Evolutionary conservation across 1,140 invertebrate genomes (phyloP).

Genomic region (Drosophila albomicans): DNA sequence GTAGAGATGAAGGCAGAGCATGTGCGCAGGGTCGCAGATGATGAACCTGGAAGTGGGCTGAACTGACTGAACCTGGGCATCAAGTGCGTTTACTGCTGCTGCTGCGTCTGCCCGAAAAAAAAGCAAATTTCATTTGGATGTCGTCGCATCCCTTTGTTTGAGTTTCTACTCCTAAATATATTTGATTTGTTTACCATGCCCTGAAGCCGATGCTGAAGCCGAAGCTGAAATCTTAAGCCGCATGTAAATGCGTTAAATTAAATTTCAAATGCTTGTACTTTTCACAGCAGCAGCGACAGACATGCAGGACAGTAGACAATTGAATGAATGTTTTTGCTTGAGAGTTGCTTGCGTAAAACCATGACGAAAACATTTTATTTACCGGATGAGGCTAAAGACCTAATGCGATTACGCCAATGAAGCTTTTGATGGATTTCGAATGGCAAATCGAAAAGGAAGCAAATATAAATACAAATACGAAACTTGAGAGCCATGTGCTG

Average conservation of each 20-base stretch:
- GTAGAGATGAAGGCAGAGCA: slow-evolving; percentile 20
- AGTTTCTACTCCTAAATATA: slow-evolving; percentile 78
- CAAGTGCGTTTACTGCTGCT: slow-evolving; percentile 29
- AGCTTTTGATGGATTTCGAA: slow-evolving; percentile 36
- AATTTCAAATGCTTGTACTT: slow-evolving; percentile 80
- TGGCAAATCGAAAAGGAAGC: background rate
- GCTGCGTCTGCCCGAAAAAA: slow-evolving; percentile 24
- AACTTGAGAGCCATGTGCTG: slow-evolving; percentile 2
- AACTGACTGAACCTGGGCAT: slow-evolving; percentile 9
- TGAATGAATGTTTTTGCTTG: slow-evolving; percentile 24
- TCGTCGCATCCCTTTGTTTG: slow-evolving; percentile 72
- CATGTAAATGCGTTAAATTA: slow-evolving; percentile 84
- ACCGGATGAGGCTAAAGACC: slow-evolving; percentile 53
- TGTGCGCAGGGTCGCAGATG: slow-evolving; percentile 68
- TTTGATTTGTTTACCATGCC: slow-evolving; percentile 81
- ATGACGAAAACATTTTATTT: slow-evolving; percentile 53
- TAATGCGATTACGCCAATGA: slow-evolving; percentile 72
- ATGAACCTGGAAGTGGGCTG: background rate
- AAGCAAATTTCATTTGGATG: slow-evolving; percentile 73
- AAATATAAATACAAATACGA: background rate
- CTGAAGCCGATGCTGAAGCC: slow-evolving; percentile 51
- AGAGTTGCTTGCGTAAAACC: background rate
- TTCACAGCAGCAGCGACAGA: slow-evolving; percentile 35
- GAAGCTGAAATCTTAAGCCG: slow-evolving; percentile 71
- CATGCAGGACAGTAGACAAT: slow-evolving; percentile 33